Evolutionary conservation across 2,797 vertebrate species (phyloP), one percentile per base, ranked within the genome.

Genomic region (Coccyzus lansbergi): DNA sequence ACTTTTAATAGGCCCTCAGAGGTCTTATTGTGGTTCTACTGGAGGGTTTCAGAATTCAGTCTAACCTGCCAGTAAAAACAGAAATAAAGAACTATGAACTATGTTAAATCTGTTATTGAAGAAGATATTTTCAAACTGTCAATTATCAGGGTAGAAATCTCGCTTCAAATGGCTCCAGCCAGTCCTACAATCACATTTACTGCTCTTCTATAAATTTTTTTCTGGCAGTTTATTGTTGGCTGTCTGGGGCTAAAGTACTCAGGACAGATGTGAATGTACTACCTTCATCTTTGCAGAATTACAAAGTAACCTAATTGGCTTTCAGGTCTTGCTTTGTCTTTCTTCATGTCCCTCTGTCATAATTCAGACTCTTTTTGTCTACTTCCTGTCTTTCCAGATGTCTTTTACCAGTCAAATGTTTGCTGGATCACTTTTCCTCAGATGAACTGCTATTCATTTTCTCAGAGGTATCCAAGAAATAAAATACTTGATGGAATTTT

Each of bases 381-480:
- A 40, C 46, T 86, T 78, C 65, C 75, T 93, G 33, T 96, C 72
- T 87, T 95, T 88, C 87, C 72, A 91, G 72, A 40, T 88, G 72
- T 44, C 76, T 94, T 56, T 80, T 88, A 72, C 36, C 72, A 75
- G 4, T 69, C 1, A 2, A 71, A 78, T 86, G 72, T 91, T 89
- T 92, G 29, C 64, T 91, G 72, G 68, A 91, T 96, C 72, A 17
- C 49, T 93, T 92, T 87, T 55, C 38, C n/a, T 51, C 26, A 58
- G 71, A 40, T 71, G 34, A 94, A 65, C 95, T 91, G 86, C 89
- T 94, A 91, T 85, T 94, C 59, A 48, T 88, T 92, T 95, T 91
- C 56, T 90, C 77, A 78, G 59, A 92, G 65, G 62, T 85, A 78
- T 85, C n/a, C 29, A 78, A 91, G 91, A 92, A 89, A 94, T 94